These are phyloP conservation scores for Unio pictorum DNA, from an alignment of 2,888 invertebrate species.

Conservation along the genomic window DNA sequence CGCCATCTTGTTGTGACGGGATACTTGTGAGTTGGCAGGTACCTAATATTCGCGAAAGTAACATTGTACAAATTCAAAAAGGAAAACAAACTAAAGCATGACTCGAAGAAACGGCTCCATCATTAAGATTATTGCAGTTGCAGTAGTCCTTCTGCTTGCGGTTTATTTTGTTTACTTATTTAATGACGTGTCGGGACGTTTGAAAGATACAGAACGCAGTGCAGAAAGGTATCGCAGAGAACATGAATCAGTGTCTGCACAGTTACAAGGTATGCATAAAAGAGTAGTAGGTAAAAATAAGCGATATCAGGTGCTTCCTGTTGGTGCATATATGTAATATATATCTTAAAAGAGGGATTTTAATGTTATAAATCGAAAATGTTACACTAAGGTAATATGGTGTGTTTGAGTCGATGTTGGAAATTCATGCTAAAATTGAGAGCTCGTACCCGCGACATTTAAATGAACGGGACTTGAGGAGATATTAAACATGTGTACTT, in stretches of 20 bases:
- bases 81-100: constrained; percentile 11
- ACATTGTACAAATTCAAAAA: background rate
- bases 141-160: constrained; percentile 37
- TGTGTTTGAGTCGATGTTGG: too few species aligned
- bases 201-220: constrained; percentile 54
- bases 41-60: constrained; percentile 1
- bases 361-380: too few species aligned
- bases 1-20: constrained; percentile 52
- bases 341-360: too few species aligned
- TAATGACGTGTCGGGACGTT: constrained; percentile 47
- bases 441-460: too few species aligned
- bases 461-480: too few species aligned
- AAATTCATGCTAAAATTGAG: too few species aligned
- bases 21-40: constrained; percentile 9
- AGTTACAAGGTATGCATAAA: constrained; percentile 52
- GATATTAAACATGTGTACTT: too few species aligned
- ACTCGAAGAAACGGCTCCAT: constrained; percentile 47
- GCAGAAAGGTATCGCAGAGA: constrained; percentile 56
- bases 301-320: too few species aligned
- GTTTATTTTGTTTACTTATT: constrained; percentile 59
- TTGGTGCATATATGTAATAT: too few species aligned
- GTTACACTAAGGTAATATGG: too few species aligned
- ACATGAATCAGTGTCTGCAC: constrained; percentile 55
- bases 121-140: constrained; percentile 43
- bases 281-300: too few species aligned